Evolutionary conservation across 2,113 vertebrate species (phyloP).

Genomic region (Nothoprocta perdicaria): DNA sequence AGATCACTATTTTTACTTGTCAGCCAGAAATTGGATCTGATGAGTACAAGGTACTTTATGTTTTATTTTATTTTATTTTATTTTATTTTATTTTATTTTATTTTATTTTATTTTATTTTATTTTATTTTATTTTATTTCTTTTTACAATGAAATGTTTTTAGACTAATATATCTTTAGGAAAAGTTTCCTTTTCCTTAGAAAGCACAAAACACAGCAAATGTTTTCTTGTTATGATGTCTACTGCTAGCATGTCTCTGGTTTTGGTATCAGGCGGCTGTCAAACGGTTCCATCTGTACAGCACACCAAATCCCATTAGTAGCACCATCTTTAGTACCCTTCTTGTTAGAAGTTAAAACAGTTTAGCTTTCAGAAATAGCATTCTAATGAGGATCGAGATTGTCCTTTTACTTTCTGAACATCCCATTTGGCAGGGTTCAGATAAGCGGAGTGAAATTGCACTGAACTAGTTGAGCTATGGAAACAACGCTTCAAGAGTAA

Average conservation of each 20-base stretch:
- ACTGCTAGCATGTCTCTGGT: conserved; percentile 6
- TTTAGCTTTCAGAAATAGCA: conserved; percentile 55
- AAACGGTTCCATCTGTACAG: neutral
- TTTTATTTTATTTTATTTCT: neutral
- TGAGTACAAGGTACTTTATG: neutral
- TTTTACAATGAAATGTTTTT: neutral
- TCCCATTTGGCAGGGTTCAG: conserved; percentile 65
- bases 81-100: neutral
- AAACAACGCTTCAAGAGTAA: conserved; percentile 69
- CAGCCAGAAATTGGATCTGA: neutral
- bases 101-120: neutral
- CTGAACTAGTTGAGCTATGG: neutral
- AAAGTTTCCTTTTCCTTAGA: conserved; percentile 51
- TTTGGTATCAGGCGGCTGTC: conserved; percentile 4
- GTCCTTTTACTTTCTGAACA: conserved; percentile 66
- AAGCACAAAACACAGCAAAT: neutral
- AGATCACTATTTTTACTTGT: conserved; percentile 8
- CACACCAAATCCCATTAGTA: conserved; percentile 47
- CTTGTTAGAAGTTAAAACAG: conserved; percentile 61
- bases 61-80: neutral
- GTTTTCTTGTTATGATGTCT: neutral
- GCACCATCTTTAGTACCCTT: conserved; percentile 27
- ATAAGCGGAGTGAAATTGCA: conserved; percentile 39
- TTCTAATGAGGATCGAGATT: conserved; percentile 24
- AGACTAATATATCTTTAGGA: neutral